phyloP scores from a whole-genome alignment of 1,140 invertebrate genomes.

The Hypsibius dujardini region DNA sequence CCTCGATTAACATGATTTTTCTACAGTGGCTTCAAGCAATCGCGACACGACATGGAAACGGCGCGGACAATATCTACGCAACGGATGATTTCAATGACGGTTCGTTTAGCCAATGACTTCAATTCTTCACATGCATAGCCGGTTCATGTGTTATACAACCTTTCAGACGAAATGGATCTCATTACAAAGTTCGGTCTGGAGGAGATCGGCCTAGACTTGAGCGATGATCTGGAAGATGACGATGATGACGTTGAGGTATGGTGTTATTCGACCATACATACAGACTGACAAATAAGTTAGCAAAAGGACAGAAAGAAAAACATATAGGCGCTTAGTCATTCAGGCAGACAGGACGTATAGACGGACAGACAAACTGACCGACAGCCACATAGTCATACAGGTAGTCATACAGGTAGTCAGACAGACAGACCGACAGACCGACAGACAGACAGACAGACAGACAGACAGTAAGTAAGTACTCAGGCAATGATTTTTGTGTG shows the following conservation, averaged over 20 bases:
- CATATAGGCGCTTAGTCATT: too few relatives aligned
- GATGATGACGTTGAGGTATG: conserved; percentile 5
- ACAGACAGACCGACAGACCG: too few relatives aligned
- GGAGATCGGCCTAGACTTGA: background rate
- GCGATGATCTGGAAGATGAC: background rate
- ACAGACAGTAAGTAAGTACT: background rate
- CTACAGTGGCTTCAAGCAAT: background rate
- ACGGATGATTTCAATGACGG: conserved; percentile 8
- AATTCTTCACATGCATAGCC: background rate
- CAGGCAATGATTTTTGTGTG: too few relatives aligned
- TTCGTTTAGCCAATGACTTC: background rate
- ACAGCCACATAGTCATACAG: too few relatives aligned
- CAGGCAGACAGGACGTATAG: too few relatives aligned
- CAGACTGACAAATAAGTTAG: too few relatives aligned
- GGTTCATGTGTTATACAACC: background rate
- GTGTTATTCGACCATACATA: background rate
- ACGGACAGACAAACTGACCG: too few relatives aligned
- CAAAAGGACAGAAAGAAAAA: too few relatives aligned
- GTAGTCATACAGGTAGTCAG: too few relatives aligned
- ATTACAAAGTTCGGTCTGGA: conserved; percentile 8
- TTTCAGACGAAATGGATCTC: conserved; percentile 7
- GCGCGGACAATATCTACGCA: background rate
- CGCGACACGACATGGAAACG: background rate
- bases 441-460: background rate
- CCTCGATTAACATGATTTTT: background rate